A percentile compares a stretch with the other conserved stretches of the same genome.
Evolutionary conservation across 2,888 invertebrate species (phyloP).

Genomic region (Napeogenes inachia): DNA sequence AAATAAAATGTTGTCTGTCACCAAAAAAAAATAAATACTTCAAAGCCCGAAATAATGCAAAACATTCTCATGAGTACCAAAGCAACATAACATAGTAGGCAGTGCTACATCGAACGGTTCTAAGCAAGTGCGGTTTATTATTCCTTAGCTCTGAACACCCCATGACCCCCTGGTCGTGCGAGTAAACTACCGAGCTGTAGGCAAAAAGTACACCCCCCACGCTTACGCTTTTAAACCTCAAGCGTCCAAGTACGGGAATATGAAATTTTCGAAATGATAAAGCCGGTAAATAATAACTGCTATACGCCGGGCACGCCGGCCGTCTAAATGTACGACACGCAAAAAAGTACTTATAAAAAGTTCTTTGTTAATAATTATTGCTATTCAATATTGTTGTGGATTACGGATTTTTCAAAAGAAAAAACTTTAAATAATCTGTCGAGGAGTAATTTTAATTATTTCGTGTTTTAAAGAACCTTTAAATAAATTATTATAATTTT

Average conservation of each 20-base stretch:
- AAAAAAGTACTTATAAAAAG: constrained; percentile 30
- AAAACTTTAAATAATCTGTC: too few relatives aligned
- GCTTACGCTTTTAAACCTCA: constrained; percentile 76
- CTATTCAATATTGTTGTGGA: background rate
- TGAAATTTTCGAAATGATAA: constrained; percentile 79
- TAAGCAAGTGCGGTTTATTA: constrained; percentile 70
- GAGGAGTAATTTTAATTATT: too few relatives aligned
- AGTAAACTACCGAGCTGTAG: constrained; percentile 65
- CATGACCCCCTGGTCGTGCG: constrained; percentile 59
- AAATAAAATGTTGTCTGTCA: too few relatives aligned
- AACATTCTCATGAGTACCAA: constrained; percentile 21
- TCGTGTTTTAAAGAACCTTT: too few relatives aligned
- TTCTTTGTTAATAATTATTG: constrained; percentile 6
- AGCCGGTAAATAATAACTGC: constrained; percentile 78
- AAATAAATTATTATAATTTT: too few relatives aligned
- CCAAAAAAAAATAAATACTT: background rate
- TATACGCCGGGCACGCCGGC: constrained; percentile 66
- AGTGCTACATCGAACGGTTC: constrained; percentile 35
- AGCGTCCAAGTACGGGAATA: constrained; percentile 77
- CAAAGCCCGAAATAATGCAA: constrained; percentile 15
- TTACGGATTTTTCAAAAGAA: too few relatives aligned
- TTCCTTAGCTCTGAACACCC: constrained; percentile 64
- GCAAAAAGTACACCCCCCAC: constrained; percentile 66
- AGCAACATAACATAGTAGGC: constrained; percentile 38
- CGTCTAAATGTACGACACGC: constrained; percentile 46